These are phyloP conservation scores for Molorchus minor DNA, from an alignment of 2,888 invertebrate genomes.

Conservation along the genomic window DNA sequence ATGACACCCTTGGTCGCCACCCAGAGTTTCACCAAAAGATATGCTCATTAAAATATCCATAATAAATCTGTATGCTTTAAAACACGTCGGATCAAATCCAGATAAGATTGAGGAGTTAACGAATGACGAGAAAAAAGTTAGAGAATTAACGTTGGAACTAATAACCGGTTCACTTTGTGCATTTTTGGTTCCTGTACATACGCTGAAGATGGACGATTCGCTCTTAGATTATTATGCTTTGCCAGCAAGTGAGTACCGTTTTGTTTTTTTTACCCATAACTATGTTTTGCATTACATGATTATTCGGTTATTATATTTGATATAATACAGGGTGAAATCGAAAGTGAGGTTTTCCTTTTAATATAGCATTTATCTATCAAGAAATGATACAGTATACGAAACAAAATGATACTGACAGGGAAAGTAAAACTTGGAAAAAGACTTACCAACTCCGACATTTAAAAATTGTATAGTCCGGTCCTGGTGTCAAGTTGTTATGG, in stretches of 20 bases:
- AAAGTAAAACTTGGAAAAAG: too few relatives aligned
- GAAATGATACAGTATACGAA: too few relatives aligned
- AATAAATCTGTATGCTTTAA: slow-evolving; percentile 78
- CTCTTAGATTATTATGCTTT: slow-evolving; percentile 73
- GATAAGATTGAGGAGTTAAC: slow-evolving; percentile 63
- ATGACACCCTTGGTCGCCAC: slow-evolving; percentile 81
- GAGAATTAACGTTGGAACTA: slow-evolving; percentile 69
- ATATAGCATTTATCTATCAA: too few relatives aligned
- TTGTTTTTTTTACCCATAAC: neutral
- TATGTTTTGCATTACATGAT: neutral
- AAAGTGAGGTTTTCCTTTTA: too few relatives aligned
- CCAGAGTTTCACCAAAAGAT: slow-evolving; percentile 78
- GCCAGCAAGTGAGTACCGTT: slow-evolving; percentile 71
- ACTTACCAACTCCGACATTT: too few relatives aligned
- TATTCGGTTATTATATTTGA: too few relatives aligned
- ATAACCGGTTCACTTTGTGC: slow-evolving; percentile 75
- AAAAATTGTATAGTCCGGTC: too few relatives aligned
- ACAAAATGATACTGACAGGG: too few relatives aligned
- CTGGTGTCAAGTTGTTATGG: too few relatives aligned
- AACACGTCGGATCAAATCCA: slow-evolving; percentile 65
- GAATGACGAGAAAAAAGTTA: slow-evolving; percentile 68
- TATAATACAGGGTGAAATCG: too few relatives aligned
- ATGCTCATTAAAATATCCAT: slow-evolving; percentile 80
- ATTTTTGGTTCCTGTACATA: slow-evolving; percentile 75
- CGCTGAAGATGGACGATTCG: slow-evolving; percentile 70